Percentiles rank a stretch among this genome's conserved stretches.
Evolutionary conservation across 2,888 invertebrate species (phyloP).

Genomic region (Polyommatus iphigenia): DNA sequence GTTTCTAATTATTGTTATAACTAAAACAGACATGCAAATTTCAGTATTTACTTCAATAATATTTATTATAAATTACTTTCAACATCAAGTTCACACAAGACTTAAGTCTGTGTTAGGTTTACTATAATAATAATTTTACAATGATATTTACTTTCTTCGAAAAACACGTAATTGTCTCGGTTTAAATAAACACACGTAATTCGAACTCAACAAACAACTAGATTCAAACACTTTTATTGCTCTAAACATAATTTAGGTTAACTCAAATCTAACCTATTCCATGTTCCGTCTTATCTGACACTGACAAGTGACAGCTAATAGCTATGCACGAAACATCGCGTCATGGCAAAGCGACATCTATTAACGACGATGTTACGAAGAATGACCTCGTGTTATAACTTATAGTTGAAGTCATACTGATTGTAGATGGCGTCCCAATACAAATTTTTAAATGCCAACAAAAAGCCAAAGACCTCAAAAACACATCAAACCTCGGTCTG

Average conservation of each 20-base stretch:
- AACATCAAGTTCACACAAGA: background rate
- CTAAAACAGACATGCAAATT: background rate
- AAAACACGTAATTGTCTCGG: slow-evolving; percentile 36
- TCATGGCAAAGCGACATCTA: slow-evolving; percentile 51
- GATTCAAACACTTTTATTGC: slow-evolving; percentile 49
- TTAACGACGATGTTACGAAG: background rate
- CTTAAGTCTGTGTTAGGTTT: background rate
- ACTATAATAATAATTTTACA: background rate
- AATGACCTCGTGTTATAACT: background rate
- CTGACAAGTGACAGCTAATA: background rate
- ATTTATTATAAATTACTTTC: background rate
- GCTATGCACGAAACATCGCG: background rate
- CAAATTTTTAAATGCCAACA: background rate
- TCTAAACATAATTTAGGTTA: slow-evolving; percentile 47
- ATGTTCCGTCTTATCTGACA: slow-evolving; percentile 37
- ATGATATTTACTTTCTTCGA: slow-evolving; percentile 38
- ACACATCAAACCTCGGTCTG: too few relatives aligned
- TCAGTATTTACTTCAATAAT: background rate
- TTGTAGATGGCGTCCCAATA: background rate
- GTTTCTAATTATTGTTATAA: background rate
- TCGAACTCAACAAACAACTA: slow-evolving; percentile 42
- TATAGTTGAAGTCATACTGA: background rate
- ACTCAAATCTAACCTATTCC: slow-evolving; percentile 36
- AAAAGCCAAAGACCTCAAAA: too few relatives aligned
- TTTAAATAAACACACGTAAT: slow-evolving; percentile 30